Conservation (phyloP, 2,113 vertebrate genomes). For the Piaya cayana region DNA sequence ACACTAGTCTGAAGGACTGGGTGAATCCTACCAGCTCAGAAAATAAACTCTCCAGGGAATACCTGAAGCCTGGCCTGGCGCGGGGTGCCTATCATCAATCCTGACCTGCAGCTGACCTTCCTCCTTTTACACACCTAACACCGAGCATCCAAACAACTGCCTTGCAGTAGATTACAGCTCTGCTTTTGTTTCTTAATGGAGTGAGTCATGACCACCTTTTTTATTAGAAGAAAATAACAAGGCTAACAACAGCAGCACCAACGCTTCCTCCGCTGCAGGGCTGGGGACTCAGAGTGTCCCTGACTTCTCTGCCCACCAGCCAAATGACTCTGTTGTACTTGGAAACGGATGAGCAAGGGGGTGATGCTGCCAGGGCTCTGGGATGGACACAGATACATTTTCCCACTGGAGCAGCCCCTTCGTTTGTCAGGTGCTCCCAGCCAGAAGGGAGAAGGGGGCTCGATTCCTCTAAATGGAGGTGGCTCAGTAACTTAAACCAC, state of each 20-base stretch:
- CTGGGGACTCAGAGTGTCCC: conserved; percentile 5
- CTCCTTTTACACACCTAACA: conserved; percentile 20
- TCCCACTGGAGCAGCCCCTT: neutral
- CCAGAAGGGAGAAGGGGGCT: neutral
- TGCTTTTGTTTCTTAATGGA: conserved; percentile 62
- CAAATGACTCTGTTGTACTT: neutral
- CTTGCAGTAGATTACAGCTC: conserved; percentile 50
- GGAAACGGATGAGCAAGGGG: neutral
- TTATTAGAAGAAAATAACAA: conserved; percentile 64
- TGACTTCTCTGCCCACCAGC: conserved; percentile 41
- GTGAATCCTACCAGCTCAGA: neutral
- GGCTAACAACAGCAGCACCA: conserved; percentile 2
- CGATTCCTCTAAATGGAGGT: neutral
- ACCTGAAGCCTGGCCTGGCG: neutral
- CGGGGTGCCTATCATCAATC: neutral
- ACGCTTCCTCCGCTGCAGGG: conserved; percentile 32
- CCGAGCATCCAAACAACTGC: conserved; percentile 48
- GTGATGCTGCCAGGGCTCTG: neutral
- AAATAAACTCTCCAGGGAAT: neutral
- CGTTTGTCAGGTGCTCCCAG: neutral
- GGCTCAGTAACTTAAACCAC: neutral
- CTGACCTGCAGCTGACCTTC: conserved; percentile 58
- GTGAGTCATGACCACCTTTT: conserved; percentile 65
- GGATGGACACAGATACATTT: neutral
- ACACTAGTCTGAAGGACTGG: neutral